Evolutionary conservation across 2,113 vertebrate species (phyloP).

Genomic region (Dolichallabes microphthalmus): DNA sequence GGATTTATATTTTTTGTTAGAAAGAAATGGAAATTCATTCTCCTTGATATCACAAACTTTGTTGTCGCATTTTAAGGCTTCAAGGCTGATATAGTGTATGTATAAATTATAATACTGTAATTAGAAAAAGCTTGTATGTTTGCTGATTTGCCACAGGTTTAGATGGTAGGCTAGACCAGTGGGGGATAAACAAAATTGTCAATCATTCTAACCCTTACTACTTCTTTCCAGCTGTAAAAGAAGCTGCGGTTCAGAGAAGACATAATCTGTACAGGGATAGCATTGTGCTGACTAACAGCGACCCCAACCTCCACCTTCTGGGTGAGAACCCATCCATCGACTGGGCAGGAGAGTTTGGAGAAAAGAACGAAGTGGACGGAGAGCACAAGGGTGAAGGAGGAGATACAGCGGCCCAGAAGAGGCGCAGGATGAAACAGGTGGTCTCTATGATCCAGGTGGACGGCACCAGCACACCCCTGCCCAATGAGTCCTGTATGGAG

Average conservation of each 20-base stretch:
- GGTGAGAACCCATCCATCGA: constrained; percentile 80
- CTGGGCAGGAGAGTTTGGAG: constrained; percentile 72
- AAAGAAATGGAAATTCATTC: too few species aligned
- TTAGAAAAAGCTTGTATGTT: not conserved
- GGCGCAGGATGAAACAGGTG: constrained; percentile 82
- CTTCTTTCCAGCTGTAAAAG: constrained; percentile 83
- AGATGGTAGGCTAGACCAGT: not conserved
- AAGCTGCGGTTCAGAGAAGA: constrained; percentile 88
- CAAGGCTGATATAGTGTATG: too few species aligned
- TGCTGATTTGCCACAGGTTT: not conserved
- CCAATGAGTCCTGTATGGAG: constrained; percentile 63
- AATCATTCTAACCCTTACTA: not conserved
- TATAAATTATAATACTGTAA: too few species aligned
- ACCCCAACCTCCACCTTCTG: constrained; percentile 89
- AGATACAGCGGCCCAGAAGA: constrained; percentile 61
- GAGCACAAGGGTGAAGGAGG: constrained; percentile 4
- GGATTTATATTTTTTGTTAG: too few species aligned
- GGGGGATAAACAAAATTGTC: not conserved
- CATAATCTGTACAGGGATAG: constrained; percentile 96
- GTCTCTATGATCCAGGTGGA: constrained; percentile 88
- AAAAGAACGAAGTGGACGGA: constrained; percentile 47
- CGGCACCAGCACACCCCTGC: constrained; percentile 60
- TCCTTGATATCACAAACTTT: too few species aligned
- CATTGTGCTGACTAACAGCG: constrained; percentile 89
- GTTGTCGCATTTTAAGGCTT: too few species aligned